Base-by-base conservation (phyloP, 2,888 invertebrate species). In the Celastrina argiolus region DNA sequence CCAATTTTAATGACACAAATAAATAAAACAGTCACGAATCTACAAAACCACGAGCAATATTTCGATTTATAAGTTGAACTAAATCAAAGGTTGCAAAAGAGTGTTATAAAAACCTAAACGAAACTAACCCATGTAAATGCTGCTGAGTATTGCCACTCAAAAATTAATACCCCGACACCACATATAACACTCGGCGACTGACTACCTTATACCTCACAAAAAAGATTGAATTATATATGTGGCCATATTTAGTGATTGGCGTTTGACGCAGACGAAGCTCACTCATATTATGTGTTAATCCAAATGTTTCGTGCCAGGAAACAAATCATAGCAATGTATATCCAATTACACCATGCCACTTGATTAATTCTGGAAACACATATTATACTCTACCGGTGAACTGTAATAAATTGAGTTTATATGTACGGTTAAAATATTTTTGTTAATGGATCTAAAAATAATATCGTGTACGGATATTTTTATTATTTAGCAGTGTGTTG, bases 271-370 rank as follows among this genome's bases (percentile, higher is more conserved):
- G n/a, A 56, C 56, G 14, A 26, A 28, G 12, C 42, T 16, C 42
- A 42, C 45, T 10, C 45, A 45, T 2, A 18, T 45, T 68, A 63
- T 18, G 39, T 56, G 64, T 28, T 81, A 82, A 82, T 82, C 79
- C 76, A 73, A 69, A 71, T 74, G 78, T 82, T 81, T 78, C 81
- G 80, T 83, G 82, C 79, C 79, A 75, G 77, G 74, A 74, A 73
- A 79, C 78, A 81, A 82, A 80, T 81, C 75, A 81, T 80, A 79
- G 74, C 76, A 78, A 79, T 81, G 69, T 81, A 79, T 80, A 85
- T 84, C 82, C 80, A 82, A 84, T 85, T 84, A 84, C 77, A 66
- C 39, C 45, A 72, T 70, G 70, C 69, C 56, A 72, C 56, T 41
- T 61, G 31, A 6, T 42, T 31, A 59, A 31, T 42, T 41, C 22